A percentile compares a stretch with the other conserved stretches of the same genome.
These are phyloP conservation scores for Polietes domitor DNA, from an alignment of 2,888 invertebrate species.

Conservation along the genomic window DNA sequence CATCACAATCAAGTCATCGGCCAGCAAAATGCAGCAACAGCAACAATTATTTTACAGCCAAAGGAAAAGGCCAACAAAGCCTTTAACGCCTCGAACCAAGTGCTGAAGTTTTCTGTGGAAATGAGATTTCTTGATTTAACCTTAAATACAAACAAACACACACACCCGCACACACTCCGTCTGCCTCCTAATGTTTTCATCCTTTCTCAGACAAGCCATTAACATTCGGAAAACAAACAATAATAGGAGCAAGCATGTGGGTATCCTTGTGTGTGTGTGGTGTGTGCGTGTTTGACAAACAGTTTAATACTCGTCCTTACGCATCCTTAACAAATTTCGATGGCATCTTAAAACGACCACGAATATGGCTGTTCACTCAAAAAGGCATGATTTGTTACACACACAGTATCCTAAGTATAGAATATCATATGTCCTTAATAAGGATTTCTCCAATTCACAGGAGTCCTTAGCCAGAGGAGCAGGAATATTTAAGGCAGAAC, in stretches of 20 bases:
- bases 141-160: not conserved
- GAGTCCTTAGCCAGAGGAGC: not conserved
- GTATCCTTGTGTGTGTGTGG: not conserved
- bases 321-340: not conserved
- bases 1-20: not conserved
- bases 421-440: not conserved
- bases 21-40: not conserved
- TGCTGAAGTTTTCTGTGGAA: not conserved
- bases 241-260: not conserved
- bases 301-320: not conserved
- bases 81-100: not conserved
- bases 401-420: not conserved
- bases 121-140: not conserved
- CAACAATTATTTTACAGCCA: not conserved
- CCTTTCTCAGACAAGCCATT: not conserved
- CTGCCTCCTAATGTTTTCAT: not conserved
- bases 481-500: not conserved
- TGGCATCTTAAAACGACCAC: too few species aligned
- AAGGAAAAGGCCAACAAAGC: not conserved
- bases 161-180: too few species aligned
- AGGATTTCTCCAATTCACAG: not conserved
- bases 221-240: too few species aligned
- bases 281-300: constrained; percentile 5
- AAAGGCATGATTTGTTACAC: not conserved
- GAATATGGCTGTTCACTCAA: not conserved